Percentiles rank a stretch among this genome's conserved stretches.
Evolutionary conservation across 2,113 vertebrate genomes (phyloP).

Genomic region (Megaceryle torquata): DNA sequence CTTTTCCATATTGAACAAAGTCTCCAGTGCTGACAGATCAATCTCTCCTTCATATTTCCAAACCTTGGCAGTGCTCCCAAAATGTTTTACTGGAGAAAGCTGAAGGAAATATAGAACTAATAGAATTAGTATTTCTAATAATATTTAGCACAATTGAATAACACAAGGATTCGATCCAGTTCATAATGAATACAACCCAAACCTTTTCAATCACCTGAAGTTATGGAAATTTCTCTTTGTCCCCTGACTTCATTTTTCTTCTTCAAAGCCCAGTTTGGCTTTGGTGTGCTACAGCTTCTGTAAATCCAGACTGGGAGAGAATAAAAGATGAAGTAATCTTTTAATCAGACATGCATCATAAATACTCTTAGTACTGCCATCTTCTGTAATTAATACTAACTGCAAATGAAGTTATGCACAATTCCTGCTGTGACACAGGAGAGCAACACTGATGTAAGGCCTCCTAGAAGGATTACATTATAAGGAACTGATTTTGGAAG

Average conservation of each 20-base stretch:
- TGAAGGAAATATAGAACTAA: not conserved
- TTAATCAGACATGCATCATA: not conserved
- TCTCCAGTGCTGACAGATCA: fast-evolving
- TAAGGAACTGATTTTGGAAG: slow-evolving; percentile 10
- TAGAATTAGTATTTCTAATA: not conserved
- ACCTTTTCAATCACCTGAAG: not conserved
- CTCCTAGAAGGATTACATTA: not conserved
- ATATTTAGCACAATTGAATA: not conserved
- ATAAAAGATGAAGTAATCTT: not conserved
- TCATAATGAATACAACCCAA: not conserved
- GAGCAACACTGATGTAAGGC: not conserved
- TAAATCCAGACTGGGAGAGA: not conserved
- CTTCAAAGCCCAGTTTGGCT: not conserved
- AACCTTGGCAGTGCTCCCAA: not conserved
- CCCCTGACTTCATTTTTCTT: not conserved
- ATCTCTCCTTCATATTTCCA: not conserved
- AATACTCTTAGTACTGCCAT: slow-evolving; percentile 60
- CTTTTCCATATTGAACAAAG: not conserved
- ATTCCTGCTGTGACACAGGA: not conserved
- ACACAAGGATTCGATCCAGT: not conserved
- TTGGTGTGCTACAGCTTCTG: not conserved
- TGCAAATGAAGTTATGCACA: not conserved
- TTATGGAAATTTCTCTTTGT: not conserved
- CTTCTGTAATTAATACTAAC: slow-evolving; percentile 57
- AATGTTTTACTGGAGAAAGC: not conserved